A percentile compares a stretch with the other conserved stretches of the same genome.
These are phyloP conservation scores for Aphyosemion australe DNA, from an alignment of 2,113 vertebrate species.

Conservation along the genomic window DNA sequence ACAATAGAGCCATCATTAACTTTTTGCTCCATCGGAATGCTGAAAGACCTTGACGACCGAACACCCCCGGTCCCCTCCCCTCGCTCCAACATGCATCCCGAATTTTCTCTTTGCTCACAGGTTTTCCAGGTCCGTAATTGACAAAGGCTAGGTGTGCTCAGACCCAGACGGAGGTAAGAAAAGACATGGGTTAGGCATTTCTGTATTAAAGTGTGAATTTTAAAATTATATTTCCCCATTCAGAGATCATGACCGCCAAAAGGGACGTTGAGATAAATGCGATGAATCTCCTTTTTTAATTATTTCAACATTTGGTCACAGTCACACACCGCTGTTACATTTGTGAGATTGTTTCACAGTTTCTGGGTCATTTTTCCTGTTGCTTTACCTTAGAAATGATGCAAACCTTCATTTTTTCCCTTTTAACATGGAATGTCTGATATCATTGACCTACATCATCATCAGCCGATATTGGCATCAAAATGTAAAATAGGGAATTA, in stretches of 20 bases:
- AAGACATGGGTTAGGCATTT: no score
- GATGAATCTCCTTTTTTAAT: no score
- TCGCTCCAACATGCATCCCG: slow-evolving; percentile 43
- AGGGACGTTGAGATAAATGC: not conserved
- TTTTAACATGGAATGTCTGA: no score
- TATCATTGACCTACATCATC: no score
- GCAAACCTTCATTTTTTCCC: no score
- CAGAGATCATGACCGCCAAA: not conserved
- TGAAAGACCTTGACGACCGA: slow-evolving; percentile 62
- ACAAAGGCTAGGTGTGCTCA: slow-evolving; percentile 78
- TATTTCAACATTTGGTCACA: no score
- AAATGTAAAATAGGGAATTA: no score
- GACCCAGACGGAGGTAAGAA: slow-evolving; percentile 42
- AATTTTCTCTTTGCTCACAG: slow-evolving; percentile 58
- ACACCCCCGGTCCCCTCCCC: slow-evolving; percentile 22
- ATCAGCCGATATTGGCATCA: no score
- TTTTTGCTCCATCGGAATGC: slow-evolving; percentile 82
- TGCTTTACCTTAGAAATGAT: no score
- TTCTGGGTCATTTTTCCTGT: no score
- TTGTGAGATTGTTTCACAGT: no score
- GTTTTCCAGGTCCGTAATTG: slow-evolving; percentile 77
- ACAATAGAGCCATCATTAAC: slow-evolving; percentile 80
- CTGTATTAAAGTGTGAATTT: not conserved
- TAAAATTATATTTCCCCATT: not conserved
- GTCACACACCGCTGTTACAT: no score